Conservation (phyloP, 2,113 vertebrate genomes). For the Hippocampus mohnikei region DNA sequence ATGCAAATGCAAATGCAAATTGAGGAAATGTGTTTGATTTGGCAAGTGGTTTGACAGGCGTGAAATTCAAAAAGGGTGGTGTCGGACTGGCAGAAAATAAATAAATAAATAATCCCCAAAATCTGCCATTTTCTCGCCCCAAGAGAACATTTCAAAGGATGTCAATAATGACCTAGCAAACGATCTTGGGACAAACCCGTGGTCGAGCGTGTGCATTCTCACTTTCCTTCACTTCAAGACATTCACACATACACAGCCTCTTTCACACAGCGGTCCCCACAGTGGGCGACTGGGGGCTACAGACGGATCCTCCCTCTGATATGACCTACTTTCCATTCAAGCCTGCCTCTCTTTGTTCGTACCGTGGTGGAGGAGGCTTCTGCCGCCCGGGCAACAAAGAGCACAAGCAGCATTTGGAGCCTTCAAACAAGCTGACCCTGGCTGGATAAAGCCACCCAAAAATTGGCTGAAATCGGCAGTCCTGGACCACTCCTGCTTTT, state of each 20-base stretch:
- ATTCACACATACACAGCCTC: constrained; percentile 24
- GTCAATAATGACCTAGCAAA: constrained; percentile 9
- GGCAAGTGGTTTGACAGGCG: constrained; percentile 33
- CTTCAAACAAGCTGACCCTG: constrained; percentile 41
- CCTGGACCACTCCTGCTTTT: constrained; percentile 17
- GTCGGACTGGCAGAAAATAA: neutral
- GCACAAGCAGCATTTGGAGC: constrained; percentile 38
- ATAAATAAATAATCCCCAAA: neutral
- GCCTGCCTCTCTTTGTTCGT: constrained; percentile 63
- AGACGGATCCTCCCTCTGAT: constrained; percentile 57
- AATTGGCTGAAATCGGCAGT: neutral
- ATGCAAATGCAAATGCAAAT: constrained; percentile 25
- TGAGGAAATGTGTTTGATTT: constrained; percentile 44
- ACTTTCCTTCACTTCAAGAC: constrained; percentile 23
- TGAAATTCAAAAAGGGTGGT: constrained; percentile 36
- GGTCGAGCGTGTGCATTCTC: constrained; percentile 28
- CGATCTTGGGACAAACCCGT: constrained; percentile 1
- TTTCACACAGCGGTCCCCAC: constrained; percentile 39
- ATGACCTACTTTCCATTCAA: constrained; percentile 74
- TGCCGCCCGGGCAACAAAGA: constrained; percentile 55
- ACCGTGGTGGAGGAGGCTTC: constrained; percentile 43
- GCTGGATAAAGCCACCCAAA: constrained; percentile 30
- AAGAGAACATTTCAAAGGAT: neutral
- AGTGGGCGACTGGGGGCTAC: constrained; percentile 44
- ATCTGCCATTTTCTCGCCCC: constrained; percentile 5